A percentile compares a stretch with the other conserved stretches of the same genome.
These are phyloP conservation scores for Alcedo atthis DNA, from an alignment of 2,797 vertebrate species.

Conservation along the genomic window DNA sequence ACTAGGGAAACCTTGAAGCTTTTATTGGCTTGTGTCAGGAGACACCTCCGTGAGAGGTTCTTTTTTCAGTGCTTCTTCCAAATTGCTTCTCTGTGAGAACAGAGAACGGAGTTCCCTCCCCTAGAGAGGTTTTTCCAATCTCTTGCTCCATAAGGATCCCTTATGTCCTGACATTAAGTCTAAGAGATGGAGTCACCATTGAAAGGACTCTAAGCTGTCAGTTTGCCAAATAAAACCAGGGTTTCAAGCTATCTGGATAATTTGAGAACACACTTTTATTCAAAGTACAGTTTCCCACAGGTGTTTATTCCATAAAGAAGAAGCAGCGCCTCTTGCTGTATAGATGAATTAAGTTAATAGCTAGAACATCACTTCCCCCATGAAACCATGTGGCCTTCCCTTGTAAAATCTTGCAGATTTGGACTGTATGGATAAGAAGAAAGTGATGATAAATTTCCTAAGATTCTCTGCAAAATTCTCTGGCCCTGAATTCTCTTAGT, in stretches of 20 bases:
- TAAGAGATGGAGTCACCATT: background rate
- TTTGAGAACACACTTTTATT: background rate
- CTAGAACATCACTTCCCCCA: background rate
- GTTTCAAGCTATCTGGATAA: background rate
- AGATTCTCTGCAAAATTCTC: background rate
- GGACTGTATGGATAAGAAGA: background rate
- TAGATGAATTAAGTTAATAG: background rate
- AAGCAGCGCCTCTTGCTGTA: background rate
- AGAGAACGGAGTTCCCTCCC: background rate
- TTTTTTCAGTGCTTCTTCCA: background rate
- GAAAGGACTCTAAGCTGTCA: background rate
- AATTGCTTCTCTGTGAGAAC: background rate
- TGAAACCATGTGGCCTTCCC: background rate
- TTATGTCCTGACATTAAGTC: background rate
- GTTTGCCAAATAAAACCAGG: background rate
- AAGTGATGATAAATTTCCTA: background rate
- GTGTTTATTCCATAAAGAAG: background rate
- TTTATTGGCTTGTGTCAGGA: background rate
- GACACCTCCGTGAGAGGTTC: background rate
- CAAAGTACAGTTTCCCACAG: background rate
- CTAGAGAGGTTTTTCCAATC: background rate
- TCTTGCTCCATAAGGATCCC: background rate
- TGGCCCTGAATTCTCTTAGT: background rate
- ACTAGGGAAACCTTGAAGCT: background rate
- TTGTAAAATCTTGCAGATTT: background rate